Evolutionary conservation across 1,140 invertebrate genomes (phyloP).

Genomic region (Saxidomus purpurata): DNA sequence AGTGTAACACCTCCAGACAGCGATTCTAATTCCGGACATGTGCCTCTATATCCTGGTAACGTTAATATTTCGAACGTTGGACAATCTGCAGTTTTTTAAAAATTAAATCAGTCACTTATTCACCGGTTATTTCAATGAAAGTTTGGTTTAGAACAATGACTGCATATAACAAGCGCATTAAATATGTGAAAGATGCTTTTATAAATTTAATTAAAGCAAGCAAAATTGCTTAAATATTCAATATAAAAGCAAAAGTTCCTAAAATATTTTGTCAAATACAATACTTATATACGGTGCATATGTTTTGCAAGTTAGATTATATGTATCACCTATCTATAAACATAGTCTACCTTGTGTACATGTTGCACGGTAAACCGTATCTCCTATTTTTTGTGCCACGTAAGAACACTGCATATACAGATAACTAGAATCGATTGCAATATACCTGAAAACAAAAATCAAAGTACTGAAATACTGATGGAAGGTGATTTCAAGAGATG

Average conservation of each 20-base stretch:
- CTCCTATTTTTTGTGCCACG: not conserved
- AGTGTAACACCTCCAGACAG: not conserved
- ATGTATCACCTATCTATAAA: too few relatives aligned
- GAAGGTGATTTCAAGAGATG: too few relatives aligned
- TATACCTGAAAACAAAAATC: slow-evolving; percentile 1
- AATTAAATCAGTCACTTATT: too few relatives aligned
- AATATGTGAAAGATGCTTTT: not conserved
- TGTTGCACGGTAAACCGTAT: not conserved
- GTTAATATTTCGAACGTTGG: not conserved
- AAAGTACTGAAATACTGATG: too few relatives aligned
- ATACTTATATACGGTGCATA: too few relatives aligned
- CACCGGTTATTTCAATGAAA: too few relatives aligned
- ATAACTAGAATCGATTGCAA: not conserved
- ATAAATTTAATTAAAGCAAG: too few relatives aligned
- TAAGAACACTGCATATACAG: not conserved
- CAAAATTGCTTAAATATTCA: too few relatives aligned
- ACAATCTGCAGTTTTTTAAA: slow-evolving; percentile 47
- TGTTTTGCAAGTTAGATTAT: too few relatives aligned
- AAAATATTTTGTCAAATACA: too few relatives aligned
- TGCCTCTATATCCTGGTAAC: not conserved
- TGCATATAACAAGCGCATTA: not conserved
- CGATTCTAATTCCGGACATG: not conserved
- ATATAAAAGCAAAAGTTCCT: not conserved
- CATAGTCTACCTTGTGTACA: not conserved
- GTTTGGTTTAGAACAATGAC: too few relatives aligned